Percentiles rank a stretch among this genome's conserved stretches.
These are phyloP conservation scores for Caenorhabditis doughertyi DNA, from an alignment of 2,888 invertebrate genomes.

Conservation along the genomic window DNA sequence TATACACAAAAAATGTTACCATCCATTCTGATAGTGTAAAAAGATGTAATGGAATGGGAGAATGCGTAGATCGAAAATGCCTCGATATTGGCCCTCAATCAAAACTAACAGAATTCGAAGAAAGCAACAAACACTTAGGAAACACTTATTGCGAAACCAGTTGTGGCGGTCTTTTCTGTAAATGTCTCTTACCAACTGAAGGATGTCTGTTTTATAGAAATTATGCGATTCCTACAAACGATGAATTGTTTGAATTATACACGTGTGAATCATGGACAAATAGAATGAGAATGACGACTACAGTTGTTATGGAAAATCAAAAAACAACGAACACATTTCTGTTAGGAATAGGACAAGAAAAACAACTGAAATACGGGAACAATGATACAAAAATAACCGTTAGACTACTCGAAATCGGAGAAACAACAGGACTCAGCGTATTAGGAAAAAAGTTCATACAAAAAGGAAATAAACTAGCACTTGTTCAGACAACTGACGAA, in stretches of 20 bases:
- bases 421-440: no score
- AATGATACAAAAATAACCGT: no score
- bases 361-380: neutral
- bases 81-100: neutral
- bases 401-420: no score
- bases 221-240: constrained; percentile 5
- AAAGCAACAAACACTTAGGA: constrained; percentile 11
- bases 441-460: neutral
- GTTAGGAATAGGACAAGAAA: neutral
- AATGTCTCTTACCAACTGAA: constrained; percentile 3
- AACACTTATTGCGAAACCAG: constrained; percentile 12
- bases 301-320: neutral
- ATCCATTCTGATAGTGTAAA: neutral
- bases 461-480: no score
- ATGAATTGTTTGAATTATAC: neutral
- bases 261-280: constrained; percentile 7
- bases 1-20: constrained; percentile 7
- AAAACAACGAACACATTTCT: neutral
- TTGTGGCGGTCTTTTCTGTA: constrained; percentile 13
- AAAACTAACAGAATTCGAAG: neutral
- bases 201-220: constrained; percentile 24
- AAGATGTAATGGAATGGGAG: neutral
- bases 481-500: no score
- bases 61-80: constrained; percentile 14
- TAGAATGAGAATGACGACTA: neutral